Conservation (phyloP, 2,888 invertebrate genomes). For the Onchidella celtica region DNA sequence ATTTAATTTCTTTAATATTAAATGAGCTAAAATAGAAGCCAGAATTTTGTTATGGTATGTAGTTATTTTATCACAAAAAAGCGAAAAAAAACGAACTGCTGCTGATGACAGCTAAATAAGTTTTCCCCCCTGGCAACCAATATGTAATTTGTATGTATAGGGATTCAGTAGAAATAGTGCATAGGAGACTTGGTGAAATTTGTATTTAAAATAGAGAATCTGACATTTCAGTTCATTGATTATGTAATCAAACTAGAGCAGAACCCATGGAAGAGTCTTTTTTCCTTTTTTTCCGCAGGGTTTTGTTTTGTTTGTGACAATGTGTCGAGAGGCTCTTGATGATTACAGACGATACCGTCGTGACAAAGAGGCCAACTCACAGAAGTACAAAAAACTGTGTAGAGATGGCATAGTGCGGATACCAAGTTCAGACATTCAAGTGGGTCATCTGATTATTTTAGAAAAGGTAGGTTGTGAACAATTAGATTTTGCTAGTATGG, state of each 20-base stretch:
- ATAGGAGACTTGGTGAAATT: neutral
- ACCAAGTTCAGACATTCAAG: slow-evolving; percentile 89
- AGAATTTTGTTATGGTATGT: too few species aligned
- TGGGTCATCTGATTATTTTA: slow-evolving; percentile 89
- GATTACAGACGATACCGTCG: slow-evolving; percentile 95
- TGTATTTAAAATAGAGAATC: neutral
- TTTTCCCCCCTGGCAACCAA: too few species aligned
- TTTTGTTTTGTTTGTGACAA: slow-evolving; percentile 96
- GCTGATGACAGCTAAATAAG: too few species aligned
- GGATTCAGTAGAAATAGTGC: neutral
- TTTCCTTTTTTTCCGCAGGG: slow-evolving; percentile 83
- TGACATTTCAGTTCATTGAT: neutral
- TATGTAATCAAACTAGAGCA: neutral
- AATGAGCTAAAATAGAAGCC: too few species aligned
- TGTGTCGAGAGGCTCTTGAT: slow-evolving; percentile 97
- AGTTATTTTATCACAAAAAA: too few species aligned
- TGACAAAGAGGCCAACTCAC: slow-evolving; percentile 97
- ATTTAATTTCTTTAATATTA: too few species aligned
- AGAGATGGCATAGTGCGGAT: slow-evolving; percentile 84
- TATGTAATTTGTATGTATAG: too few species aligned
- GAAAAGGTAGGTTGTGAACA: slow-evolving; percentile 85
- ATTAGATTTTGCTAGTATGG: too few species aligned
- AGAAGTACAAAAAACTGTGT: slow-evolving; percentile 92
- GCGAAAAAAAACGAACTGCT: too few species aligned
- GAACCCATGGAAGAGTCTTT: too few species aligned